Evolutionary conservation across 1,140 invertebrate genomes (phyloP).

Genomic region (Drosophila carrolli): DNA sequence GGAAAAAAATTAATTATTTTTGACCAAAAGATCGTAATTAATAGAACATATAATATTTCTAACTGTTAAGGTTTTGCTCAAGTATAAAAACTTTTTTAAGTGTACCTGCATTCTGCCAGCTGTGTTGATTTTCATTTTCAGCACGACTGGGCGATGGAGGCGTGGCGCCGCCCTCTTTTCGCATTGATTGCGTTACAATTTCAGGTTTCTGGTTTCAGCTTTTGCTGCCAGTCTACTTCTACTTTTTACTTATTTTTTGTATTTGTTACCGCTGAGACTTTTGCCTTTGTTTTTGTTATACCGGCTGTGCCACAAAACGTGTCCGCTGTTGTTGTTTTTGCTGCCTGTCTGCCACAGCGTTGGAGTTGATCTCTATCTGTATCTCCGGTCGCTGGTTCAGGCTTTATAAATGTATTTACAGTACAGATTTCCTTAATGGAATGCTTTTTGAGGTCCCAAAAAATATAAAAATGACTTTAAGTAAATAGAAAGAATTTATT

Average conservation of each 20-base stretch:
- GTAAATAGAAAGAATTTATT: too few relatives aligned
- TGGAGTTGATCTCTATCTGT: conserved; percentile 79
- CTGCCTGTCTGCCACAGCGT: conserved; percentile 67
- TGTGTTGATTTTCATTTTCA: conserved; percentile 81
- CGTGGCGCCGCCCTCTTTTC: conserved; percentile 62
- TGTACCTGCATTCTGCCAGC: conserved; percentile 44
- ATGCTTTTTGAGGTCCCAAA: not conserved
- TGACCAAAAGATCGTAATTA: not conserved
- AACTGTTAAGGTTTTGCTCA: not conserved
- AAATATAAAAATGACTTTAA: not conserved
- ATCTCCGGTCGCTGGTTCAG: conserved; percentile 68
- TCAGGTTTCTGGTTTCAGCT: conserved; percentile 72
- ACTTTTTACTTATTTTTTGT: conserved; percentile 41
- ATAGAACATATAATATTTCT: not conserved
- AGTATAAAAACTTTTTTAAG: conserved; percentile 1
- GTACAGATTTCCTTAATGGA: not conserved
- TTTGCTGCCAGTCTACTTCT: conserved; percentile 66
- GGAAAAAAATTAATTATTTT: not conserved
- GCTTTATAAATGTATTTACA: conserved; percentile 39
- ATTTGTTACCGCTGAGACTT: conserved; percentile 20
- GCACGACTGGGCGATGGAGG: conserved; percentile 60
- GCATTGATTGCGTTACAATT: conserved; percentile 83
- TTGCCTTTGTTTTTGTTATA: conserved; percentile 62
- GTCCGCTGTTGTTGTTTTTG: conserved; percentile 50
- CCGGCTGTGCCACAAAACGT: conserved; percentile 78